Base-by-base conservation (phyloP, 2,888 invertebrate species). In the Dynastes hyllus region DNA sequence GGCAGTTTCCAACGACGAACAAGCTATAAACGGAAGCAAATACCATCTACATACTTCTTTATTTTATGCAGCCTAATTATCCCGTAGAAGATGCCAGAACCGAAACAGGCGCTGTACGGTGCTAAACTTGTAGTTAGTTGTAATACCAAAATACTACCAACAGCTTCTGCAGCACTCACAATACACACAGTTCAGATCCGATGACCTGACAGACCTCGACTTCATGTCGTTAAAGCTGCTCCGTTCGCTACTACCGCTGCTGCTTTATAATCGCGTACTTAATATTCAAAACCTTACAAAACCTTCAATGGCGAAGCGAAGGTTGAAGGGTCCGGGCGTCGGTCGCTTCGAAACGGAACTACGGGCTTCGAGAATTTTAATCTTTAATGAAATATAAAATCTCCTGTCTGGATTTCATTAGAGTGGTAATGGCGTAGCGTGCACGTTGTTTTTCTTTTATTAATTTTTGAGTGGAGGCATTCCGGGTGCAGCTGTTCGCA, bases 241-340 rank as follows among this genome's bases (percentile, higher is more conserved):
- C 9, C 55, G 55, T 16, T 16, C 55, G 55, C 9, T 58, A 45
- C 11, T 45, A 11, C 55, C 27, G 53, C 55, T 73, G 73, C 76
- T 40, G 77, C 80, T 79, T 80, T 83, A 81, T 83, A 83, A 83
- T 83, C 82, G 81, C 80, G 81, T 81, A 80, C 82, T 83, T 83
- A 83, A 83, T 83, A 83, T 83, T 83, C 83, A 83, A 82, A 83
- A 80, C 81, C 80, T 82, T 80, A 80, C 81, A 83, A 83, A 80
- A 81, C 80, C 80, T 77, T 61, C 22, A 76, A 55, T 45, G 11
- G 40, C 45, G 45, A 8, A 45, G 61, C 45, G 45, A 45, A 45
- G 45, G 45, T 45, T 45, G 45, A 29, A 66, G 66, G 29, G 27
- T 32, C 66, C 22, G 22, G 66, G 29, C 29, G 29, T 27, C 69